A percentile compares a stretch with the other conserved stretches of the same genome.
Conservation (phyloP, 2,888 invertebrate genomes). For the Eledona agricola region DNA sequence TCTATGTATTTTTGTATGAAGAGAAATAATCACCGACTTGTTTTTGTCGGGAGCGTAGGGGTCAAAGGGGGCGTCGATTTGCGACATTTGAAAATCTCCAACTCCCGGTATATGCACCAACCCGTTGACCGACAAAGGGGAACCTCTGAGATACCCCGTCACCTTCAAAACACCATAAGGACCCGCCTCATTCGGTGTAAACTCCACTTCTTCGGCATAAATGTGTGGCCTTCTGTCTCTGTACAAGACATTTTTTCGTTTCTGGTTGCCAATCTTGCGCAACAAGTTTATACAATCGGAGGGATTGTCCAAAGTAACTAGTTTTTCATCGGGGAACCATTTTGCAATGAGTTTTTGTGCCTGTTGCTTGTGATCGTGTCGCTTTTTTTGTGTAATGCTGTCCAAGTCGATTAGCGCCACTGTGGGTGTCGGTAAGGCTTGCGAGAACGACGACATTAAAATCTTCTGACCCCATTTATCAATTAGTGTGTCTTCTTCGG, state of each 20-base stretch:
- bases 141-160: slow-evolving; percentile 87
- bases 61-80: slow-evolving; percentile 77
- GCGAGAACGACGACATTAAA: slow-evolving; percentile 80
- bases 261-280: slow-evolving; percentile 80
- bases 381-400: slow-evolving; percentile 76
- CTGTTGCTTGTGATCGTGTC: slow-evolving; percentile 72
- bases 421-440: slow-evolving; percentile 81
- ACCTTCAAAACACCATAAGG: slow-evolving; percentile 76
- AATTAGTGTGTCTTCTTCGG: slow-evolving; percentile 69
- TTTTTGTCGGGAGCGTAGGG: slow-evolving; percentile 71
- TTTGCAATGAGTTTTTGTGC: slow-evolving; percentile 73
- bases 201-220: slow-evolving; percentile 82
- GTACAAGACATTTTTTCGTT: slow-evolving; percentile 76
- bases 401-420: slow-evolving; percentile 80
- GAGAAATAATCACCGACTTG: too few relatives aligned
- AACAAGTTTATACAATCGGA: slow-evolving; percentile 79
- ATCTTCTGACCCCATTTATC: slow-evolving; percentile 84
- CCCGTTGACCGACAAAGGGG: slow-evolving; percentile 84
- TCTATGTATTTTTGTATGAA: too few relatives aligned
- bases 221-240: slow-evolving; percentile 86
- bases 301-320: slow-evolving; percentile 78
- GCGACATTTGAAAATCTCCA: slow-evolving; percentile 91
- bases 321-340: slow-evolving; percentile 84
- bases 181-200: slow-evolving; percentile 64
- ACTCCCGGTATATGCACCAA: slow-evolving; percentile 91